Conservation (phyloP, 2,797 vertebrate genomes). For the Hylomyscus alleni region DNA sequence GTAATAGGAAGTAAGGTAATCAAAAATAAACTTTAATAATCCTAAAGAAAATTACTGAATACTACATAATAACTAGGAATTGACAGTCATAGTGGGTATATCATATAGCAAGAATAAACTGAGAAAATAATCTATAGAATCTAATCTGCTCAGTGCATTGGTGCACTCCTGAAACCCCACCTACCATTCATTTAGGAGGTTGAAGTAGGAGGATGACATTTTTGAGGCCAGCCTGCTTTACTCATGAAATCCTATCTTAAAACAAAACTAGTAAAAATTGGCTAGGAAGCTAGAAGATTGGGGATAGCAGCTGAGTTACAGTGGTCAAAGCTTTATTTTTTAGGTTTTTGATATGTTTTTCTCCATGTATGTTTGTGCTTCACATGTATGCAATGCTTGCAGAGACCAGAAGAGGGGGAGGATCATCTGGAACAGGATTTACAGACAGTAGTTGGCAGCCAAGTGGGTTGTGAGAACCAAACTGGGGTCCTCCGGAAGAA, state of each 20-base stretch:
- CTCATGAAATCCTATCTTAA: not conserved
- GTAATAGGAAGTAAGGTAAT: constrained; percentile 2
- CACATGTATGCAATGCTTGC: not conserved
- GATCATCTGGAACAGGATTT: not conserved
- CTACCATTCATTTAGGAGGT: not conserved
- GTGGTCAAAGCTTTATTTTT: not conserved
- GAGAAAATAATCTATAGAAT: not conserved
- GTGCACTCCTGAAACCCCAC: not conserved
- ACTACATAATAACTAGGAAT: not conserved
- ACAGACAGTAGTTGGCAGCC: not conserved
- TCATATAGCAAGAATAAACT: constrained; percentile 46
- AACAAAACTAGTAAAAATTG: constrained; percentile 16
- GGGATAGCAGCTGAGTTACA: not conserved
- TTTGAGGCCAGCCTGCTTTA: not conserved
- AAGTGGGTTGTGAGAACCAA: not conserved
- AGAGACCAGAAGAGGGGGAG: not conserved
- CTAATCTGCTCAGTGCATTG: not conserved
- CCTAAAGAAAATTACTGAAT: constrained; percentile 26
- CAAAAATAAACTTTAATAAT: constrained; percentile 59
- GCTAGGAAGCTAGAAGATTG: not conserved
- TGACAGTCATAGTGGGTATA: constrained; percentile 3
- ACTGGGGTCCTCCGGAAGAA: not conserved
- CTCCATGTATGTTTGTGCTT: not conserved
- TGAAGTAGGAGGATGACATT: not conserved
- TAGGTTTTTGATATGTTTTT: not conserved